phyloP scores from a whole-genome alignment of 23 tunicate species.

The Styela plicata region DNA sequence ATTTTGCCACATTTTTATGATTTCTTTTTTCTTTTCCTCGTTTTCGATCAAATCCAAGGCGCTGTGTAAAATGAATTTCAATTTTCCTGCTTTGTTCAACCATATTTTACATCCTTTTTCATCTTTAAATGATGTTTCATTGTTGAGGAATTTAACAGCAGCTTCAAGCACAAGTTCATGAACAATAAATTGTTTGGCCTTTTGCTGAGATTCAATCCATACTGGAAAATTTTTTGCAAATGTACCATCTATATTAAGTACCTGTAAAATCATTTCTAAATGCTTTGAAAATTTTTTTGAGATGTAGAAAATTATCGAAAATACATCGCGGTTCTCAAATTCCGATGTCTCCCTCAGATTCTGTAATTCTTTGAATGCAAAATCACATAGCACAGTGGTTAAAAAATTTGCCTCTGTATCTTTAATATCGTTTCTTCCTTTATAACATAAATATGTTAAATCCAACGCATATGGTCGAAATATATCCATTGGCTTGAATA shows the following conservation, averaged over 20 bases:
- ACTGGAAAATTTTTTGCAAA: neutral
- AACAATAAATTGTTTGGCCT: neutral
- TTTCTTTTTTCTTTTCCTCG: neutral
- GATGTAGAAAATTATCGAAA: neutral
- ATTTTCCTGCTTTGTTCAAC: constrained; percentile 5
- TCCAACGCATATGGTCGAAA: neutral
- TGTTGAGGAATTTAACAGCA: constrained; percentile 4
- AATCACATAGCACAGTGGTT: neutral
- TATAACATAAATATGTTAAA: no score
- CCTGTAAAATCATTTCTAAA: neutral
- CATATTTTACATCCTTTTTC: constrained; percentile 35
- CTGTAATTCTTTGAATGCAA: neutral
- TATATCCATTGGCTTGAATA: neutral
- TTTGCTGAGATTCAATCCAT: constrained; percentile 23
- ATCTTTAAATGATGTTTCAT: constrained; percentile 19
- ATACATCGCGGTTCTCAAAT: neutral
- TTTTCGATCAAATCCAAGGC: neutral
- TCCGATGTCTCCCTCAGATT: neutral
- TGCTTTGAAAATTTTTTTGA: neutral
- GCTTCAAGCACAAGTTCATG: constrained; percentile 27
- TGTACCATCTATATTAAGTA: neutral
- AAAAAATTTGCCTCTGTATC: neutral
- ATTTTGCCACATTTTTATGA: neutral
- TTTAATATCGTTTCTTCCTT: neutral
- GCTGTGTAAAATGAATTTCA: constrained; percentile 22